These are phyloP conservation scores for Cataglyphis altisquamis DNA, from an alignment of 2,888 invertebrate genomes.

Conservation along the genomic window DNA sequence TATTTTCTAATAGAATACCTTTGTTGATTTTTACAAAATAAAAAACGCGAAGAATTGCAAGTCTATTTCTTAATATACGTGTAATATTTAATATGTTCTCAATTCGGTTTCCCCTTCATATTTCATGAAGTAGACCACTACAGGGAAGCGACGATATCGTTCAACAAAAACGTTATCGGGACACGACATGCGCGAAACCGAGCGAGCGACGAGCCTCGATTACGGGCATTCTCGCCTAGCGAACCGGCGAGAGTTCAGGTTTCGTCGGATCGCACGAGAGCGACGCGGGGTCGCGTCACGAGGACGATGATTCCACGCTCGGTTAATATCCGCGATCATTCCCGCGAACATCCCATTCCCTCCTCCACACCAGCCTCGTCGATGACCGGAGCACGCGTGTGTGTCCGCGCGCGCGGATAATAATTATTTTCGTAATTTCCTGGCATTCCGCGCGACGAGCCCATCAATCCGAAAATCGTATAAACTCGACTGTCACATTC, in stretches of 20 bases:
- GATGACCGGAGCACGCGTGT: constrained; percentile 33
- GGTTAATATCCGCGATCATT: constrained; percentile 77
- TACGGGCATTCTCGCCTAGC: constrained; percentile 62
- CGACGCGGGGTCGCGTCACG: constrained; percentile 25
- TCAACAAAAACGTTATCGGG: constrained; percentile 49
- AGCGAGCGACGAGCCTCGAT: constrained; percentile 5
- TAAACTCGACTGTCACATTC: constrained; percentile 82
- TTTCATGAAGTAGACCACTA: background rate
- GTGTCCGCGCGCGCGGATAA: constrained; percentile 68
- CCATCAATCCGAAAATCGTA: constrained; percentile 82
- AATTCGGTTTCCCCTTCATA: background rate
- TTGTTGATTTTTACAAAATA: constrained; percentile 8
- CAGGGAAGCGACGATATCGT: constrained; percentile 13
- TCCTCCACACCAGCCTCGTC: constrained; percentile 5
- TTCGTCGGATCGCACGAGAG: constrained; percentile 63
- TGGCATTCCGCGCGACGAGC: constrained; percentile 78
- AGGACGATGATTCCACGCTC: constrained; percentile 72
- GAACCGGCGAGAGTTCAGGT: constrained; percentile 67
- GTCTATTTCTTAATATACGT: background rate
- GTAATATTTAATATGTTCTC: background rate
- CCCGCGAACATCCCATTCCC: background rate
- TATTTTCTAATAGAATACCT: background rate
- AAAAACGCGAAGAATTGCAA: background rate
- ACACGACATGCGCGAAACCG: constrained; percentile 38
- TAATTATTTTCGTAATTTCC: constrained; percentile 84